Conservation (phyloP, 2,113 vertebrate species). For the Trichomycterus rosablanca region DNA sequence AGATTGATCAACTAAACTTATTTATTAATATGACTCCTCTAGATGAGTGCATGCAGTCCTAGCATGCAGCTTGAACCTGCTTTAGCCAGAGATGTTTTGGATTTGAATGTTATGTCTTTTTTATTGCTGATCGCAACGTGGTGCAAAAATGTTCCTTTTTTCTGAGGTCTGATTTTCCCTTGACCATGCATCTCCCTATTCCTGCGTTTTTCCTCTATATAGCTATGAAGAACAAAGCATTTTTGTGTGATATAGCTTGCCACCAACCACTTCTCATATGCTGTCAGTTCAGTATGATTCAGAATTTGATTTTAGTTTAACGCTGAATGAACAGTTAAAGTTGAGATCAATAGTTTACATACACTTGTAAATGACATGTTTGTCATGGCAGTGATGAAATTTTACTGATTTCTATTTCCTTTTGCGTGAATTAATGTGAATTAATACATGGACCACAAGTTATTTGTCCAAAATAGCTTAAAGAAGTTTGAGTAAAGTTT, state of each 20-base stretch:
- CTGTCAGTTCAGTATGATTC: no score
- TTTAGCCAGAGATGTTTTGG: slow-evolving; percentile 3
- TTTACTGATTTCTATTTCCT: no score
- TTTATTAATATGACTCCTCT: slow-evolving; percentile 4
- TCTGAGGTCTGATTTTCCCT: slow-evolving; percentile 13
- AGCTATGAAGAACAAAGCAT: background rate
- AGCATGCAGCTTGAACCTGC: slow-evolving; percentile 43
- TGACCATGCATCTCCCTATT: background rate
- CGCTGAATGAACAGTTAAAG: no score
- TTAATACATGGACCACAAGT: no score
- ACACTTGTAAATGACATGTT: no score
- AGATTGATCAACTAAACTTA: slow-evolving; percentile 35
- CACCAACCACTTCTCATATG: background rate
- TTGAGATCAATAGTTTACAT: no score
- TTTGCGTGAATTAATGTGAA: no score
- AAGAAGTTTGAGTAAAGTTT: no score
- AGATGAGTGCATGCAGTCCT: slow-evolving; percentile 42
- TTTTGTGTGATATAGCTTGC: background rate
- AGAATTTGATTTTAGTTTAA: no score
- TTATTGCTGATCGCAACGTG: background rate
- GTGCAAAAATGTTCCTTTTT: slow-evolving; percentile 4
- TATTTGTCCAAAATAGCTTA: no score
- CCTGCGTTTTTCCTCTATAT: background rate
- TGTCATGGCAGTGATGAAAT: no score
- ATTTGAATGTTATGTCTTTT: slow-evolving; percentile 16